Evolutionary conservation across 2,888 invertebrate genomes (phyloP).

Genomic region (Drosophila subsilvestris): DNA sequence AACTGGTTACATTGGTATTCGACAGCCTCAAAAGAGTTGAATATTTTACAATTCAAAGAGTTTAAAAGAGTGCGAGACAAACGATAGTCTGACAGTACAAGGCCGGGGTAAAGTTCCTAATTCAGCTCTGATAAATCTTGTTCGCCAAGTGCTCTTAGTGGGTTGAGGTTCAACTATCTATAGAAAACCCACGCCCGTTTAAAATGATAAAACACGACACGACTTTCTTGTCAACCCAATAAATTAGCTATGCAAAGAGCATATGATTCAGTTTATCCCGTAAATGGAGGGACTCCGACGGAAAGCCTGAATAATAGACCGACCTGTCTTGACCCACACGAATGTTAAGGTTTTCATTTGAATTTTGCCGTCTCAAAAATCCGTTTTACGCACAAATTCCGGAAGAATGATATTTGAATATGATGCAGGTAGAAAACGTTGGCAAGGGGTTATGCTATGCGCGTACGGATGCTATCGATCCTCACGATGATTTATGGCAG

Average conservation of each 20-base stretch:
- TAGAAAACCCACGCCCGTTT: no score
- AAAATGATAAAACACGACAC: background rate
- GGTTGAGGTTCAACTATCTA: no score
- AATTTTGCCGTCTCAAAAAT: background rate
- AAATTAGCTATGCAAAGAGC: background rate
- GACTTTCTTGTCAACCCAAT: background rate
- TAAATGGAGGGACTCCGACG: no score
- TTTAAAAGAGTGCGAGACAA: no score
- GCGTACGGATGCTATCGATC: background rate
- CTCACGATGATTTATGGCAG: constrained; percentile 61
- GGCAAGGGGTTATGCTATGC: constrained; percentile 54
- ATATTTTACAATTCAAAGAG: no score
- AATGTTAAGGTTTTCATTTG: background rate
- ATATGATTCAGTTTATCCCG: background rate
- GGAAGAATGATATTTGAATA: constrained; percentile 14
- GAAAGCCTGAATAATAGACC: no score
- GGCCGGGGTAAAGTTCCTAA: no score
- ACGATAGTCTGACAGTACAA: no score
- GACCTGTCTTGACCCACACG: background rate
- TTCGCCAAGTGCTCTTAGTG: no score
- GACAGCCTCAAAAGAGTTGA: background rate
- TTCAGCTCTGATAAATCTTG: no score
- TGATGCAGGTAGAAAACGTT: constrained; percentile 43
- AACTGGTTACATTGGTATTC: no score
- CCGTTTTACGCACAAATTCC: constrained; percentile 16